Evolutionary conservation across 92 coral and sea anemone species (phyloP).

Genomic region (Ricordea florida): DNA sequence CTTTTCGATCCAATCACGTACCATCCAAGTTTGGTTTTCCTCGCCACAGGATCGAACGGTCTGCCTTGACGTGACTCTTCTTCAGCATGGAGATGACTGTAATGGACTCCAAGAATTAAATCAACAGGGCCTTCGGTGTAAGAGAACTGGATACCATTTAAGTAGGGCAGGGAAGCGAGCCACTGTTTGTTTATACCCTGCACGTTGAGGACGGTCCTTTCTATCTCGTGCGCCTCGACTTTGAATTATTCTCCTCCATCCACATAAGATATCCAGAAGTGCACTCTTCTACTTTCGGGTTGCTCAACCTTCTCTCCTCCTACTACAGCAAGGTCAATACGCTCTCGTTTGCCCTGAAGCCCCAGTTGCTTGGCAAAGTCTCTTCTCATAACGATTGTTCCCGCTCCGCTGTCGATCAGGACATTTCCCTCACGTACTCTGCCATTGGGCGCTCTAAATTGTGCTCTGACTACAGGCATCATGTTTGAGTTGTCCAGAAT

Average conservation of each 20-base stretch:
- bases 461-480: no score
- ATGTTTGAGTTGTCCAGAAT: no score
- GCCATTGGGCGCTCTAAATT: no score
- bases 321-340: no score
- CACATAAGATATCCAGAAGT: no score
- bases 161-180: constrained; percentile 33
- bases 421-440: no score
- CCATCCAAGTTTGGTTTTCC: constrained; percentile 9
- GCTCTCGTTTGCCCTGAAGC: no score
- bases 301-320: no score
- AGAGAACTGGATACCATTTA: constrained; percentile 20
- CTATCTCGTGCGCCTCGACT: constrained; percentile 34
- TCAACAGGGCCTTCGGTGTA: constrained; percentile 49
- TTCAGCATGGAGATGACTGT: constrained; percentile 49
- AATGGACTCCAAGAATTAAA: constrained; percentile 48
- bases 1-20: constrained; percentile 19
- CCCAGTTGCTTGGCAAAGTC: no score
- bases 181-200: constrained; percentile 31
- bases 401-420: no score
- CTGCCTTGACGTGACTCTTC: constrained; percentile 15
- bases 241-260: constrained; percentile 19
- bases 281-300: no score
- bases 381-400: no score
- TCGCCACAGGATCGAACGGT: not conserved
- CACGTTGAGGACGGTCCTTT: constrained; percentile 22